Evolutionary conservation across 1,140 invertebrate genomes (phyloP), one percentile per base, ranked within the genome.

Genomic region (Pseudomyrmex pallidus): DNA sequence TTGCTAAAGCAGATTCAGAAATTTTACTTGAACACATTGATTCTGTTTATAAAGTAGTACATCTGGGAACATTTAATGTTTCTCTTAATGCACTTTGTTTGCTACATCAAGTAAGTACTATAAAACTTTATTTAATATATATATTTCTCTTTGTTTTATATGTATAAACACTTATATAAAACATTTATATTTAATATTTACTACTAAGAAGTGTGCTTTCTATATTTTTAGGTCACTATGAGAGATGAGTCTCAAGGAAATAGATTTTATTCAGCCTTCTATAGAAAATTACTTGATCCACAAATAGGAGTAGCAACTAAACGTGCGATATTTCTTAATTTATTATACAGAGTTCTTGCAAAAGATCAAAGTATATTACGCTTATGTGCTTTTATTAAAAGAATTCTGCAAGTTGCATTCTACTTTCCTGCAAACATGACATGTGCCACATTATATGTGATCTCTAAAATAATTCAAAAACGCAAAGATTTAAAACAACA

Each of bases 211-310:
- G 50, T 25, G 22, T 7, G 35, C 35, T 7, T 35, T 76, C 48
- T 66, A 63, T 82, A 15, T 93, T 93, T 83, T 89, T 95, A 95
- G 91, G 91, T 95, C 2, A 93, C 87, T 59, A 86, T 88, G 4
- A 93, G 92, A 74, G 87, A 93, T 72, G 80, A 88, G 5, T 54
- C 68, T 10, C 92, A 92, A 13, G 85, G 87, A 12, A 88, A 94
- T 83, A 95, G 98, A 76, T 99, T 98, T 95, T 99, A 99, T 94
- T 96, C 96, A 84, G 96, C 98, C 1, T 95, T 99, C 22, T 99
- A 99, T 92, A 96, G 96, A 52, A 99, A 99, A 92, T 91, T 99
- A 64, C 90, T 96, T 0, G 97, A 98, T 90, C 95, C 97, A 2
- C 96, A 97, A 83, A 95, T 99, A 57, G 95, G 96, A 68, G 95